A percentile compares a stretch with the other conserved stretches of the same genome.
Conservation (phyloP, 2,888 invertebrate species). For the Rhimphoctona megacephalus region DNA sequence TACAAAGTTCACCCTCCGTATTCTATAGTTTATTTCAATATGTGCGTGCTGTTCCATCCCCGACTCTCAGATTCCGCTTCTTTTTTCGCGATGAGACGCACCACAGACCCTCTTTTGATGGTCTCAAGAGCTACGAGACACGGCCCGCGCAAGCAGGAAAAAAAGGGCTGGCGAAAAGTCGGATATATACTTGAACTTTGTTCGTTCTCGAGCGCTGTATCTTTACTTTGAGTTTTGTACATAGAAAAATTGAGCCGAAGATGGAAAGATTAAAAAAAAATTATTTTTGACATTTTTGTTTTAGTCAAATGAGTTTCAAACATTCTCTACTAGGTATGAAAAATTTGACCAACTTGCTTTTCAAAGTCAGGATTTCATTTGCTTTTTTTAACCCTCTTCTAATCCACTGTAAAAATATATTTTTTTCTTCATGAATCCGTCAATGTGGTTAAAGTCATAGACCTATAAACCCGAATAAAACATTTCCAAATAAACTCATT, state of each 20-base stretch:
- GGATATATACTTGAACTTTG: conserved; percentile 45
- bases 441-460: background rate
- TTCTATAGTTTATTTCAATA: conserved; percentile 54
- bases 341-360: too few species aligned
- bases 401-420: too few species aligned
- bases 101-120: conserved; percentile 49
- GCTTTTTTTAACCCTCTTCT: too few species aligned
- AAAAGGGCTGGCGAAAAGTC: conserved; percentile 47
- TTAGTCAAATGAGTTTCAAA: too few species aligned
- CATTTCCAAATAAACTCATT: background rate
- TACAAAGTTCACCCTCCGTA: conserved; percentile 21
- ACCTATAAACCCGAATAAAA: background rate
- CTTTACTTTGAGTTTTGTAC: background rate
- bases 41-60: conserved; percentile 41
- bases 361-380: too few species aligned
- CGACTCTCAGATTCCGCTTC: conserved; percentile 27
- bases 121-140: conserved; percentile 58
- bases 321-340: too few species aligned
- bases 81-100: conserved; percentile 14
- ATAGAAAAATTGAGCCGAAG: background rate
- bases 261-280: background rate
- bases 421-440: background rate
- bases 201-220: conserved; percentile 27
- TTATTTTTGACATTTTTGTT: too few species aligned
- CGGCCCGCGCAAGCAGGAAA: background rate